Conservation (phyloP, 2,113 vertebrate genomes). For the Pagrus major region DNA sequence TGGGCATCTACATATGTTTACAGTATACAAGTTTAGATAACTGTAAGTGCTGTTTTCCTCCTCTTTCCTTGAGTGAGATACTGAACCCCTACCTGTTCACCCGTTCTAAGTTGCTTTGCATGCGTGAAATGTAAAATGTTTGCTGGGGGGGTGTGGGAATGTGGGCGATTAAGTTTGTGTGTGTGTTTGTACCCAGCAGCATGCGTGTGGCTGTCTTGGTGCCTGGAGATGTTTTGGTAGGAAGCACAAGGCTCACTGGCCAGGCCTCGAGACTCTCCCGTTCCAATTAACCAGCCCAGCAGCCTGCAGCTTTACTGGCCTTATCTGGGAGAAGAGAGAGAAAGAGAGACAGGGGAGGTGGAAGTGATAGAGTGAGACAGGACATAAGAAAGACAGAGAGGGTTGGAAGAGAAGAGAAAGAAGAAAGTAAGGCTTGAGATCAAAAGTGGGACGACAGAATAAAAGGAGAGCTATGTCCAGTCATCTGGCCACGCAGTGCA, state of each 20-base stretch:
- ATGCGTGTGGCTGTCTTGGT: slow-evolving; percentile 62
- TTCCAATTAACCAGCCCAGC: slow-evolving; percentile 82
- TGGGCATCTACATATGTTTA: slow-evolving; percentile 16
- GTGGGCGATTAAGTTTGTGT: slow-evolving; percentile 28
- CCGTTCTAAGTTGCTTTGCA: slow-evolving; percentile 42
- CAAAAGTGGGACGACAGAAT: slow-evolving; percentile 1
- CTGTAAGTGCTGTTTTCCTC: not conserved
- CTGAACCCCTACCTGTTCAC: slow-evolving; percentile 47
- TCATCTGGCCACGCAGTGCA: slow-evolving; percentile 3
- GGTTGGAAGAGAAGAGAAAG: slow-evolving; percentile 13
- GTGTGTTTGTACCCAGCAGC: slow-evolving; percentile 35
- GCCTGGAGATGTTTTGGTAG: slow-evolving; percentile 77
- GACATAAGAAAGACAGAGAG: slow-evolving; percentile 38
- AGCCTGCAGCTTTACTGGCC: slow-evolving; percentile 75
- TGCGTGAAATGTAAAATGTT: slow-evolving; percentile 65
- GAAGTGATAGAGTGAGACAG: slow-evolving; percentile 46
- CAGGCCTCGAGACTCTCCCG: slow-evolving; percentile 70
- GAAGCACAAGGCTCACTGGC: slow-evolving; percentile 73
- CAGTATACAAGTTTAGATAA: slow-evolving; percentile 13
- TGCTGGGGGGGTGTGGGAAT: slow-evolving; percentile 43
- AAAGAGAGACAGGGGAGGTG: not conserved
- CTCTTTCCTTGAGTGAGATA: slow-evolving; percentile 31
- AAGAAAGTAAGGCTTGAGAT: slow-evolving; percentile 26
- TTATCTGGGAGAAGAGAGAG: slow-evolving; percentile 65
- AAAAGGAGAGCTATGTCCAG: slow-evolving; percentile 1